Percentiles rank a stretch among this genome's conserved stretches.
These are phyloP conservation scores for Betta splendens DNA, from an alignment of 2,797 vertebrate genomes.

Conservation along the genomic window DNA sequence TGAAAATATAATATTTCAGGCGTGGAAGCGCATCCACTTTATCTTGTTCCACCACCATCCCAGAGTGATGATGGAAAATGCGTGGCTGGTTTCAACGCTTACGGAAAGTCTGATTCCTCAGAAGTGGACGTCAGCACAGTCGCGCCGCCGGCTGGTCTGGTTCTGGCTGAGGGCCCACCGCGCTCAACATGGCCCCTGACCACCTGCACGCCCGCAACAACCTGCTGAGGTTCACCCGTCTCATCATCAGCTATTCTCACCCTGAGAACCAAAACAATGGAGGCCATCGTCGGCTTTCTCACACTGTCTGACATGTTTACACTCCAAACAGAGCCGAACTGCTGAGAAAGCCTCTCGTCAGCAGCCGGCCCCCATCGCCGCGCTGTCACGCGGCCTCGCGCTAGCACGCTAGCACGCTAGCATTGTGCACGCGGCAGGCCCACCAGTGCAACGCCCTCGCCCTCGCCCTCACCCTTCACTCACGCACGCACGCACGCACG, in stretches of 20 bases:
- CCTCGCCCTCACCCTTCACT: conserved; percentile 17
- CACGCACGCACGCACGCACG: not conserved
- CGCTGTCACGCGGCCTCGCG: conserved; percentile 34
- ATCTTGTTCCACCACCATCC: conserved; percentile 26
- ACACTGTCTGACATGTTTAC: conserved; percentile 80
- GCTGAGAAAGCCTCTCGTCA: conserved; percentile 75
- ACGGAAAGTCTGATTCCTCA: conserved; percentile 19
- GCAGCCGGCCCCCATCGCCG: conserved; percentile 65
- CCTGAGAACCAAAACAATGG: conserved; percentile 79
- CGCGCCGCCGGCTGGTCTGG: not conserved
- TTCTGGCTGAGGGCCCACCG: conserved; percentile 11
- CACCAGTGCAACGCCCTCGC: not conserved
- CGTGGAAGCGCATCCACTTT: conserved; percentile 21
- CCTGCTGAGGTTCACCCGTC: conserved; percentile 36
- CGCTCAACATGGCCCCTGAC: conserved; percentile 17
- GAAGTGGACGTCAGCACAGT: conserved; percentile 12
- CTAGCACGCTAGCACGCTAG: conserved; percentile 5
- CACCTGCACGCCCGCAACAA: conserved; percentile 53
- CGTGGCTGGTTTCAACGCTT: conserved; percentile 17
- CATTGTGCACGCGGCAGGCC: conserved; percentile 8
- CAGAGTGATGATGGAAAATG: conserved; percentile 16
- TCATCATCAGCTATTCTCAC: conserved; percentile 64
- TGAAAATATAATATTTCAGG: conserved; percentile 35
- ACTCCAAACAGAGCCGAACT: conserved; percentile 76
- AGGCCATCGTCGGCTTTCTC: conserved; percentile 62